These are phyloP conservation scores for Drosophila borborema DNA, from an alignment of 2,888 invertebrate genomes.

Conservation along the genomic window DNA sequence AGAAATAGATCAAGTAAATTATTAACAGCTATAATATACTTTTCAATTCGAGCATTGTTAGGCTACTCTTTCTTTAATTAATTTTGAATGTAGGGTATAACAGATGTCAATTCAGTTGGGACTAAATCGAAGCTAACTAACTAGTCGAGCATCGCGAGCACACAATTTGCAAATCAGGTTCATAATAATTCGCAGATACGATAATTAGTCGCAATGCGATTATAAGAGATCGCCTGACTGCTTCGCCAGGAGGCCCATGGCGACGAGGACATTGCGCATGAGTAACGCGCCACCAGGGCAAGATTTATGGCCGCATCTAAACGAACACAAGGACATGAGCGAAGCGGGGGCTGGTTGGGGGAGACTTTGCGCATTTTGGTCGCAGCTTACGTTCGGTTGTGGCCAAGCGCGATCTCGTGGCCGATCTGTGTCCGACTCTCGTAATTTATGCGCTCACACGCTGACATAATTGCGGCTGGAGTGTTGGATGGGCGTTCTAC, in stretches of 20 bases:
- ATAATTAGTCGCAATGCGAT: constrained; percentile 83
- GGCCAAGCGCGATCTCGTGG: constrained; percentile 32
- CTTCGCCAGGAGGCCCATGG: constrained; percentile 12
- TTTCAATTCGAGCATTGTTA: not conserved
- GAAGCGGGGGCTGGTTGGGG: not conserved
- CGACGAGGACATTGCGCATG: constrained; percentile 68
- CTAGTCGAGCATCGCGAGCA: constrained; percentile 32
- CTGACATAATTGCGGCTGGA: constrained; percentile 72
- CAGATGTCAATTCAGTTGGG: not conserved
- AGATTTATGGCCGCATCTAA: constrained; percentile 62
- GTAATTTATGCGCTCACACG: constrained; percentile 73
- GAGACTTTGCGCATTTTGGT: constrained; percentile 44
- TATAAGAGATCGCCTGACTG: constrained; percentile 70
- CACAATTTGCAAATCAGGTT: constrained; percentile 67
- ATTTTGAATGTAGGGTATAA: constrained; percentile 10
- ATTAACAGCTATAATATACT: no score
- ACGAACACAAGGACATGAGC: not conserved
- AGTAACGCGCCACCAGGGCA: constrained; percentile 69
- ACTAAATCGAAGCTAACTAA: constrained; percentile 42
- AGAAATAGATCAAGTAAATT: no score
- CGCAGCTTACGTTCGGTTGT: constrained; percentile 64
- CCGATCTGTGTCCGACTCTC: constrained; percentile 36
- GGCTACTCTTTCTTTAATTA: not conserved
- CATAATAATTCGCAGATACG: constrained; percentile 82
- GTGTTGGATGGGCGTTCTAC: constrained; percentile 17